Conservation (phyloP, 1,140 invertebrate genomes). For the Dreissena polymorpha region DNA sequence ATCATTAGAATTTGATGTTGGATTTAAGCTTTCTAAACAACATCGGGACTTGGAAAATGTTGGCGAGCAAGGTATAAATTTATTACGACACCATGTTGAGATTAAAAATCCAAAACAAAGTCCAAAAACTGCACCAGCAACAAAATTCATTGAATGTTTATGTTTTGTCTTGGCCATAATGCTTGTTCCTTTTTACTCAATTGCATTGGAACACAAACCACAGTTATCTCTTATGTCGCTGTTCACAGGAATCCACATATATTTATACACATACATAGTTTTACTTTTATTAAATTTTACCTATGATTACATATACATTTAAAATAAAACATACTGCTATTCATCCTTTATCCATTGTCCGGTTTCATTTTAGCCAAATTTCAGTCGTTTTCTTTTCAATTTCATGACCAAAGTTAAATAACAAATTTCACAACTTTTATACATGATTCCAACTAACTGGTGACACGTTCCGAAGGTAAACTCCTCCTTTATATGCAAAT, state of each 20-base stretch:
- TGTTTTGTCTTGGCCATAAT: constrained; percentile 39
- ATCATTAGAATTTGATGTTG: constrained; percentile 54
- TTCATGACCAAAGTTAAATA: neutral
- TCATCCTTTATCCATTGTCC: neutral
- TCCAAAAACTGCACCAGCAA: constrained; percentile 62
- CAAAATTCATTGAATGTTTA: constrained; percentile 35
- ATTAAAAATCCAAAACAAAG: constrained; percentile 61
- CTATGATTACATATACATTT: no score
- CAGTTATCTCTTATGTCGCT: no score
- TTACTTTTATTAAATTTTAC: no score
- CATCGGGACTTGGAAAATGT: constrained; percentile 47
- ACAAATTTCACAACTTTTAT: neutral
- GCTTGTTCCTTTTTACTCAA: neutral
- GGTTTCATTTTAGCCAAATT: constrained; percentile 3
- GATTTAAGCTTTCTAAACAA: constrained; percentile 51
- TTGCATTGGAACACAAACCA: no score
- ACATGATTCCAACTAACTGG: neutral
- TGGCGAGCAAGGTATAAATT: constrained; percentile 60
- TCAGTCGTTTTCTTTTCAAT: neutral
- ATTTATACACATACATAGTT: no score
- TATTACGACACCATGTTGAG: constrained; percentile 64
- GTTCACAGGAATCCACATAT: no score
- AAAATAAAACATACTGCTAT: no score
- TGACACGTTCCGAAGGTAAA: neutral
- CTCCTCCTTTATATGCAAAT: neutral